Evolutionary conservation across 2,113 vertebrate species (phyloP), one percentile per base, ranked within the genome.

Genomic region (Prunella fulvescens): DNA sequence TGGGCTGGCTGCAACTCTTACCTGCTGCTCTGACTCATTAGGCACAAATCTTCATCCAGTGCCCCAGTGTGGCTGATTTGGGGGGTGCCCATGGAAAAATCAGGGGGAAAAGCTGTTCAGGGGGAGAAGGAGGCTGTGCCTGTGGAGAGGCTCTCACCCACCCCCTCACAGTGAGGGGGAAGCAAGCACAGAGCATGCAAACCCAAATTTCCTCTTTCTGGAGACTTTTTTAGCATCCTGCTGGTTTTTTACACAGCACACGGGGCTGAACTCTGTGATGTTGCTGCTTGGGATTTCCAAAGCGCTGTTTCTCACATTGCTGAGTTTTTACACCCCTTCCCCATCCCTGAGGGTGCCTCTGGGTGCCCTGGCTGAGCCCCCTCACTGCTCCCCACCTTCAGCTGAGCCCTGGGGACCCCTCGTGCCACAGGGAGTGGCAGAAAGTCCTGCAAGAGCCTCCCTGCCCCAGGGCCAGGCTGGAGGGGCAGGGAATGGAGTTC

Each of bases 121-220:
- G 28, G 51, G 29, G 16, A 42, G 62, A 37, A 53, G 57, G 64
- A 67, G 89, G 31, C 29, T 3, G 5, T 42, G 66, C 9, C n/a
- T 13, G 40, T 40, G 81, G 17, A 51, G 17, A 86, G 65, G 8
- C 86, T 82, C 14, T 4, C 70, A 51, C 66, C 61, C 58, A 39
- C 50, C 29, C 44, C 61, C 48, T 60, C 1, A 1, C 3, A 23
- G 76, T 1, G 7, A 62, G 88, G 70, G 70, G 88, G 91, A 92
- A 94, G 92, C 9, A 23, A 80, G 80, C 3, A 3, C 35, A 65
- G 56, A 77, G 67, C 47, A 80, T 0, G 19, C 5, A 5, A 72
- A n/a, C 47, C 78, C 37, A 69, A 58, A 88, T 91, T 92, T 95
- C 95, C 97, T 94, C 95, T 93, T 93, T 93, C 70, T 87, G 86